These are phyloP conservation scores for Eurypyga helias DNA, from an alignment of 2,113 vertebrate species.

Conservation along the genomic window DNA sequence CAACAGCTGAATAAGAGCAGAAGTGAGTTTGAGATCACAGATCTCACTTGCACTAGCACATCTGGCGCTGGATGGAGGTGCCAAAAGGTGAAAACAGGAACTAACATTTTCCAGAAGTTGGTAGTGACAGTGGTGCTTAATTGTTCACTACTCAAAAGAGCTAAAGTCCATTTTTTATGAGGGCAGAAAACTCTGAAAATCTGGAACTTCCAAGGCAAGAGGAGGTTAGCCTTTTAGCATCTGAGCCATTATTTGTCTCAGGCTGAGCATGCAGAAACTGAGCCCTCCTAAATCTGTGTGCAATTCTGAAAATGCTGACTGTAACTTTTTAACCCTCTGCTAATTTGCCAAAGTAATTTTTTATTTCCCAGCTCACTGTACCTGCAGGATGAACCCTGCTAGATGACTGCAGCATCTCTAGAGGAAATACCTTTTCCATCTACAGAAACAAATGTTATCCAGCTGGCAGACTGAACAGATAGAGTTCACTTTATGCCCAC, in stretches of 20 bases:
- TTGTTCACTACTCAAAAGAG: neutral
- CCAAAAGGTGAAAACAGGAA: neutral
- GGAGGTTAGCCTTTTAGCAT: neutral
- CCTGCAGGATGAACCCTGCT: neutral
- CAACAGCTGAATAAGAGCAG: neutral
- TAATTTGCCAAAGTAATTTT: conserved; percentile 20
- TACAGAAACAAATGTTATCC: neutral
- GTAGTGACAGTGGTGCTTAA: neutral
- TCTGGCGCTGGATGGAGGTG: neutral
- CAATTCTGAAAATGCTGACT: conserved; percentile 3
- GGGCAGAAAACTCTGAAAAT: neutral
- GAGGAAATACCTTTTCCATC: neutral
- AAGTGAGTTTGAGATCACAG: neutral
- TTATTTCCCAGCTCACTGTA: neutral
- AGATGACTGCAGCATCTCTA: neutral
- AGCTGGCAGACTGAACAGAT: neutral
- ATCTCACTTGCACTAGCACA: neutral
- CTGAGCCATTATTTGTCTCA: neutral
- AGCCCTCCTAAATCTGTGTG: neutral
- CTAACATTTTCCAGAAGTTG: neutral
- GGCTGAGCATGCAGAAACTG: neutral
- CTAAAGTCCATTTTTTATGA: neutral
- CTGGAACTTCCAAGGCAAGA: neutral
- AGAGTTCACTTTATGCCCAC: neutral
- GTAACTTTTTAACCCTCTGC: neutral